These are phyloP conservation scores for Mimas tiliae DNA, from an alignment of 2,888 invertebrate species.

Conservation along the genomic window DNA sequence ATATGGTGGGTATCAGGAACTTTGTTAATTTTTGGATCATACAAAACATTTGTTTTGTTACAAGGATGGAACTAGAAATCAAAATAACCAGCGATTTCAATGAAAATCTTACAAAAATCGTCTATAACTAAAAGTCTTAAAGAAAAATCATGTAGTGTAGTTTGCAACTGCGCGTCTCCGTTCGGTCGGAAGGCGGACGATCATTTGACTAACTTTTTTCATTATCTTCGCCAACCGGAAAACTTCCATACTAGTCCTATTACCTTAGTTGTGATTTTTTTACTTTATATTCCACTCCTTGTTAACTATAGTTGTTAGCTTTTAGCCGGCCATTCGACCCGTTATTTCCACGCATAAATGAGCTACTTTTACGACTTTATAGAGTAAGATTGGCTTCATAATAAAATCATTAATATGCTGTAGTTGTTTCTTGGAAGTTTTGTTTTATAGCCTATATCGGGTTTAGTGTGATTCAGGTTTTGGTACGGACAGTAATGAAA, in stretches of 20 bases:
- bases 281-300: constrained; percentile 44
- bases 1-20: too few relatives aligned
- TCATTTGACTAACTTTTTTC: constrained; percentile 80
- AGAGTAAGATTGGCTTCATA: constrained; percentile 20
- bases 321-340: constrained; percentile 59
- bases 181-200: constrained; percentile 62
- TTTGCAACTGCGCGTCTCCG: constrained; percentile 44
- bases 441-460: constrained; percentile 6
- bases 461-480: constrained; percentile 8
- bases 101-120: too few relatives aligned
- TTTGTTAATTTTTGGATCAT: too few relatives aligned
- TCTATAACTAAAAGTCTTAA: too few relatives aligned
- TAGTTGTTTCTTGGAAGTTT: constrained; percentile 23
- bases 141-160: constrained; percentile 3
- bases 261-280: constrained; percentile 69
- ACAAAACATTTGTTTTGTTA: too few relatives aligned
- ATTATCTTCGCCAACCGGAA: constrained; percentile 72
- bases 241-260: constrained; percentile 69
- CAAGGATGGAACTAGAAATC: too few relatives aligned
- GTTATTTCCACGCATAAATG: constrained; percentile 47
- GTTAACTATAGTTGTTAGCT: constrained; percentile 63
- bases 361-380: constrained; percentile 40
- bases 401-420: constrained; percentile 24
- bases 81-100: too few relatives aligned
- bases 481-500: neutral